phyloP scores from a whole-genome alignment of 1,140 invertebrate genomes.

The Temnothorax nylanderi region DNA sequence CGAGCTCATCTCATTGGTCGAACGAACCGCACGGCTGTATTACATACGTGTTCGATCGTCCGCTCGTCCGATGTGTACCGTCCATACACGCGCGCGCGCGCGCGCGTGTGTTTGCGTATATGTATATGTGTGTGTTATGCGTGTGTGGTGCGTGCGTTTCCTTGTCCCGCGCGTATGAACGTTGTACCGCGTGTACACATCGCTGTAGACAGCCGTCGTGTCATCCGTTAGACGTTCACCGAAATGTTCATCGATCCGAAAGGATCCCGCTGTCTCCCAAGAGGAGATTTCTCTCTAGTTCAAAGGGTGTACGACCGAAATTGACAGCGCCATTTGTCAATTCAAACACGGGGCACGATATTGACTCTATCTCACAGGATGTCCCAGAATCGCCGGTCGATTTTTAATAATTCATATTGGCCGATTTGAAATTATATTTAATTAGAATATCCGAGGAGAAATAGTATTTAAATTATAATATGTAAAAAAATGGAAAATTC shows the following conservation, averaged over 20 bases:
- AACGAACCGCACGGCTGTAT: slow-evolving; percentile 34
- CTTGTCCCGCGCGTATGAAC: slow-evolving; percentile 34
- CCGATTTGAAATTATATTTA: not conserved
- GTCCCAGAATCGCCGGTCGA: not conserved
- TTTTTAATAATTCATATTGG: slow-evolving; percentile 24
- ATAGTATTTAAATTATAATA: not conserved
- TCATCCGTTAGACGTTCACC: slow-evolving; percentile 61
- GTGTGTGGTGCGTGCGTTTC: slow-evolving; percentile 22
- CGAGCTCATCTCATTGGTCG: slow-evolving; percentile 34
- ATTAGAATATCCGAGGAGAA: not conserved
- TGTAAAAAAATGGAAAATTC: not conserved
- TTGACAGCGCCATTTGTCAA: slow-evolving; percentile 68
- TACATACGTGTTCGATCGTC: slow-evolving; percentile 42
- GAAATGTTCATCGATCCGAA: slow-evolving; percentile 46
- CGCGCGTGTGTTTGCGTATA: not conserved
- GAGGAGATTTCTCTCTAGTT: slow-evolving; percentile 38
- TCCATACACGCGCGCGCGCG: not conserved
- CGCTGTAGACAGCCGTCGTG: slow-evolving; percentile 43
- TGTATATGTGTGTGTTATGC: not conserved
- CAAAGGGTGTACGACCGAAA: slow-evolving; percentile 52
- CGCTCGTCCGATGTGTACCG: slow-evolving; percentile 6
- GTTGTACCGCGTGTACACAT: slow-evolving; percentile 26
- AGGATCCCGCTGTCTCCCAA: slow-evolving; percentile 42
- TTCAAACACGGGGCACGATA: slow-evolving; percentile 32
- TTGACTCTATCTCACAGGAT: not conserved